Conservation (phyloP, 2,888 invertebrate species). For the Scelioninae gen. 2 region DNA sequence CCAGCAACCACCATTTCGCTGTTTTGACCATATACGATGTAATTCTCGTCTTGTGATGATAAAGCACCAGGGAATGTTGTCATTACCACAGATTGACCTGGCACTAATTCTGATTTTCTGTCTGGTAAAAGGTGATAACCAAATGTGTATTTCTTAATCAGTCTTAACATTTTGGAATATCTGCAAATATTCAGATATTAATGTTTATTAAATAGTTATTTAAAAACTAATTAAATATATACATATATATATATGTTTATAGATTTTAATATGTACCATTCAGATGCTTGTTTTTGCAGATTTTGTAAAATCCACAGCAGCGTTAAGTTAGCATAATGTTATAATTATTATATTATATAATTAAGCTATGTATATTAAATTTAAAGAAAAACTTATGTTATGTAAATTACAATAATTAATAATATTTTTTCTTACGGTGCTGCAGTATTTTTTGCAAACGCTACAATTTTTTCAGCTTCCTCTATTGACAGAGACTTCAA, state of each 20-base stretch:
- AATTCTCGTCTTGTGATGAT: constrained; percentile 90
- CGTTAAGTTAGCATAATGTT: constrained; percentile 14
- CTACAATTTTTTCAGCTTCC: constrained; percentile 76
- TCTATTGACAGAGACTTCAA: constrained; percentile 67
- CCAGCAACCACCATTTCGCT: constrained; percentile 83
- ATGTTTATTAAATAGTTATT: too few species aligned
- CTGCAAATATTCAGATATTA: constrained; percentile 72
- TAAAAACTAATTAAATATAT: neutral
- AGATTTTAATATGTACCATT: constrained; percentile 12
- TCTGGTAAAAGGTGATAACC: constrained; percentile 81
- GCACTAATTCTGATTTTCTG: constrained; percentile 76
- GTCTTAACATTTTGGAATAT: constrained; percentile 88
- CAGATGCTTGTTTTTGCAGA: neutral
- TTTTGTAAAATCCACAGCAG: constrained; percentile 39
- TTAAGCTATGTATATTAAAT: neutral
- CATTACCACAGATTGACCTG: constrained; percentile 84
- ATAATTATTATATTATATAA: neutral
- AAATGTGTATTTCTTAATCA: constrained; percentile 90
- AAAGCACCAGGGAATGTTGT: constrained; percentile 90
- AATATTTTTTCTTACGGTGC: constrained; percentile 77
- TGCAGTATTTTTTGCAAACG: constrained; percentile 88
- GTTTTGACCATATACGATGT: constrained; percentile 78
- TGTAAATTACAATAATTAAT: neutral
- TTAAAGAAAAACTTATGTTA: neutral
- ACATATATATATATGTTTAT: neutral